Evolutionary conservation across 1,140 invertebrate species (phyloP).

Genomic region (Drosophila virilis): DNA sequence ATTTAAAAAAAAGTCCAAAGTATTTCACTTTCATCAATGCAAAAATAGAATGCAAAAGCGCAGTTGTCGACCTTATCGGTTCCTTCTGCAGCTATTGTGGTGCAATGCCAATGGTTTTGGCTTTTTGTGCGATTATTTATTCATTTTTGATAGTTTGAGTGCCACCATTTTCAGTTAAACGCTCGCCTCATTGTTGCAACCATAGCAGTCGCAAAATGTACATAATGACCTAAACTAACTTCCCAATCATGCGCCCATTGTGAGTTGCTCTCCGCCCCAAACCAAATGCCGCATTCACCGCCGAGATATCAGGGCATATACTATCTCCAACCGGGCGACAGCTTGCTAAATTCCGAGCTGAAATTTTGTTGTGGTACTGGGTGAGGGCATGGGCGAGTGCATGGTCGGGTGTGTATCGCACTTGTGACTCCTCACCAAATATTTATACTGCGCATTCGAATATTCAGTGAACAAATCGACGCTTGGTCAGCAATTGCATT

Average conservation of each 20-base stretch:
- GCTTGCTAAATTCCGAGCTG: background rate
- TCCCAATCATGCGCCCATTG: slow-evolving; percentile 20
- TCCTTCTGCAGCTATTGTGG: background rate
- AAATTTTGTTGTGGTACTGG: slow-evolving; percentile 6
- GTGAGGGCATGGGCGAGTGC: background rate
- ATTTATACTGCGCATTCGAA: slow-evolving; percentile 52
- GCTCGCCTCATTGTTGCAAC: slow-evolving; percentile 12
- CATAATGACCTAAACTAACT: slow-evolving; percentile 42
- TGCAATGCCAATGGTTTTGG: slow-evolving; percentile 4
- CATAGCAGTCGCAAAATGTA: slow-evolving; percentile 30
- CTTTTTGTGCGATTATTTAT: slow-evolving; percentile 26
- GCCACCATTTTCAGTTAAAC: slow-evolving; percentile 35
- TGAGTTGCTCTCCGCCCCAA: background rate
- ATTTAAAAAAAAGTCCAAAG: background rate
- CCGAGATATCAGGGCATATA: slow-evolving; percentile 13
- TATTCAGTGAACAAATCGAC: slow-evolving; percentile 80
- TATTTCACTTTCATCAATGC: background rate
- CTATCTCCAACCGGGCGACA: slow-evolving; percentile 24
- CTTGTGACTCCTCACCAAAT: slow-evolving; percentile 28
- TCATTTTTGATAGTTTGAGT: slow-evolving; percentile 37
- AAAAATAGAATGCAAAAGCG: background rate
- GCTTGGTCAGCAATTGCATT: slow-evolving; percentile 78
- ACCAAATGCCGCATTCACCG: background rate
- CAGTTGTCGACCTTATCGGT: background rate
- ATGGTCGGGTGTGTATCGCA: background rate